A percentile compares a stretch with the other conserved stretches of the same genome.
Evolutionary conservation across 2,113 vertebrate genomes (phyloP).

Genomic region (Mobula birostris): DNA sequence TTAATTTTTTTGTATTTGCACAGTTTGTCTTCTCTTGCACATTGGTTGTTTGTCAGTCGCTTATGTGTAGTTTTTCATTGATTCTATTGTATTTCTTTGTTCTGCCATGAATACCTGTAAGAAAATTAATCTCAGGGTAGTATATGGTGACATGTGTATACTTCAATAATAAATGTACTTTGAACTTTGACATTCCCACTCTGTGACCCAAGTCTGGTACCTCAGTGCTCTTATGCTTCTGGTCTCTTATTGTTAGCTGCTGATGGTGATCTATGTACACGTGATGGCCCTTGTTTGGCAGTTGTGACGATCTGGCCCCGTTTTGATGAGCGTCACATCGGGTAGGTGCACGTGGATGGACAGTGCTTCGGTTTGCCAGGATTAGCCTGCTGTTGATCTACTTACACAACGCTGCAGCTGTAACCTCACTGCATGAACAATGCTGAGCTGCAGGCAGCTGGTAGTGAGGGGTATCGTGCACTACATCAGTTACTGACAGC

Average conservation of each 20-base stretch:
- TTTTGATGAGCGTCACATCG: not conserved
- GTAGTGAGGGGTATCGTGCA: not conserved
- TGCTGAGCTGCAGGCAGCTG: conserved; percentile 19
- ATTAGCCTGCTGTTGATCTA: not conserved
- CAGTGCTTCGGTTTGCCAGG: not conserved
- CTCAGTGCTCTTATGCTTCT: not conserved
- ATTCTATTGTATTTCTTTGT: too few species aligned
- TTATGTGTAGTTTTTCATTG: too few species aligned
- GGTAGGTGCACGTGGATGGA: not conserved
- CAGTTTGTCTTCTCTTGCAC: too few species aligned
- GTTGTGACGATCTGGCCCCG: not conserved
- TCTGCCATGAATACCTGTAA: too few species aligned
- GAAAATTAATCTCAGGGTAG: too few species aligned
- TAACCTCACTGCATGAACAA: conserved; percentile 19
- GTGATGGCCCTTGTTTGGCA: not conserved
- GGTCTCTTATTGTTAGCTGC: not conserved
- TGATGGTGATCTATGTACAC: not conserved
- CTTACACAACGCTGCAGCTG: not conserved
- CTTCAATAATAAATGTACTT: too few species aligned
- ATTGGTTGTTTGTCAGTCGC: too few species aligned
- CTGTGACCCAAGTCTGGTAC: not conserved
- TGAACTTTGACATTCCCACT: not conserved
- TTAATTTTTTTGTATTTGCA: too few species aligned
- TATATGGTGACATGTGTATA: too few species aligned
- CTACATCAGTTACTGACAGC: not conserved